Conservation (phyloP, 2,888 invertebrate species). For the Lycia hirtaria region DNA sequence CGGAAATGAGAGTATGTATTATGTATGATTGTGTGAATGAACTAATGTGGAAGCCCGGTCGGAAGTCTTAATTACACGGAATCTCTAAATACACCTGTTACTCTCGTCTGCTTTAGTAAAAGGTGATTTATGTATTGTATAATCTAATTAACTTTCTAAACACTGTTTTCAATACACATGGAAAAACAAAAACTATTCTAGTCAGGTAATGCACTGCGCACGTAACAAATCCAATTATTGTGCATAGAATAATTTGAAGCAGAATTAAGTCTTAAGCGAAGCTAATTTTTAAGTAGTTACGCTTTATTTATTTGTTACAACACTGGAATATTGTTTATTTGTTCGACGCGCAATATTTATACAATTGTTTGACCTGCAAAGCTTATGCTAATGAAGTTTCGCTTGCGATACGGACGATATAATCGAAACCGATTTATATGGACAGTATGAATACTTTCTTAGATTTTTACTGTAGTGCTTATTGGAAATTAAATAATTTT, state of each 20-base stretch:
- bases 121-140: slow-evolving; percentile 6
- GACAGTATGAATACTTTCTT: too few species aligned
- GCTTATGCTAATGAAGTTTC: slow-evolving; percentile 43
- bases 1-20: slow-evolving; percentile 20
- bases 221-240: slow-evolving; percentile 8
- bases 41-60: slow-evolving; percentile 17
- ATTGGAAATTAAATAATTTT: too few species aligned
- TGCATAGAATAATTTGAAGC: slow-evolving; percentile 22
- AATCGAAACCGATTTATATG: too few species aligned
- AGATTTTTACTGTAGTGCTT: too few species aligned
- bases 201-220: not conserved
- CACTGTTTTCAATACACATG: slow-evolving; percentile 1
- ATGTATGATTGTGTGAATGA: slow-evolving; percentile 20
- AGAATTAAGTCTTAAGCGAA: slow-evolving; percentile 15
- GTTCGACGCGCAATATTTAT: slow-evolving; percentile 42
- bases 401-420: too few species aligned
- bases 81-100: slow-evolving; percentile 1
- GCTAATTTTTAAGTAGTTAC: slow-evolving; percentile 9
- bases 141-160: slow-evolving; percentile 16
- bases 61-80: slow-evolving; percentile 15
- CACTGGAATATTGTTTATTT: slow-evolving; percentile 54
- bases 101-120: slow-evolving; percentile 3
- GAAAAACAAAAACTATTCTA: not conserved
- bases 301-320: slow-evolving; percentile 39
- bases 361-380: slow-evolving; percentile 35